Percentiles rank a stretch among this genome's conserved stretches.
These are phyloP conservation scores for Greenwoodochromis staneri DNA, from an alignment of 2,113 vertebrate genomes.

Conservation along the genomic window DNA sequence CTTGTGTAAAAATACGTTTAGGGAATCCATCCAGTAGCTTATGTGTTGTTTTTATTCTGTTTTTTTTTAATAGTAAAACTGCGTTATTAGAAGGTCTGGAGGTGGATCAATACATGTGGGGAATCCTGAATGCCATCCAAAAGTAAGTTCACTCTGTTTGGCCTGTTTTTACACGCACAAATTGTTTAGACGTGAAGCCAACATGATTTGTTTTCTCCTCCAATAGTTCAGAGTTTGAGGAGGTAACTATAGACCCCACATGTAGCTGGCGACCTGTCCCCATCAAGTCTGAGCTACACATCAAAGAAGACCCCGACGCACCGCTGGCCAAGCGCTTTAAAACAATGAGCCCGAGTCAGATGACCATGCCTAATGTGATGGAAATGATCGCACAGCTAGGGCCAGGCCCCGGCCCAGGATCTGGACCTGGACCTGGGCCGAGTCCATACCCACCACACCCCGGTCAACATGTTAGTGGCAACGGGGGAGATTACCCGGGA, in stretches of 20 bases:
- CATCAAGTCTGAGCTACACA: slow-evolving; percentile 97
- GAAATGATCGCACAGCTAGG: slow-evolving; percentile 98
- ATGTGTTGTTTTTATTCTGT: neutral
- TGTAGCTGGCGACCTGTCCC: slow-evolving; percentile 98
- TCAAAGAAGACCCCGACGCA: slow-evolving; percentile 97
- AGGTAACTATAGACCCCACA: slow-evolving; percentile 97
- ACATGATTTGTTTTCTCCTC: neutral
- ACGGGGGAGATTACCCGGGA: slow-evolving; percentile 83
- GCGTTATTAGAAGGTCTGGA: slow-evolving; percentile 96
- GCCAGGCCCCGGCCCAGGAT: slow-evolving; percentile 87
- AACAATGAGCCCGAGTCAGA: slow-evolving; percentile 99
- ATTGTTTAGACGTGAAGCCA: neutral
- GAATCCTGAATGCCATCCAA: slow-evolving; percentile 97
- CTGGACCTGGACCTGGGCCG: slow-evolving; percentile 82
- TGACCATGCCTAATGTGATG: slow-evolving; percentile 99
- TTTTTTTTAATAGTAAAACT: slow-evolving; percentile 84
- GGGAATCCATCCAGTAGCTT: neutral
- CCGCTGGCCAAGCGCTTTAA: slow-evolving; percentile 97
- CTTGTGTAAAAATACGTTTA: neutral
- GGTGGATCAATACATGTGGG: slow-evolving; percentile 99
- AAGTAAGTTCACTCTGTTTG: slow-evolving; percentile 79
- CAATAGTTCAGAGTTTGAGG: slow-evolving; percentile 94
- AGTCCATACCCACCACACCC: slow-evolving; percentile 87
- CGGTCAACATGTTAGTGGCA: slow-evolving; percentile 80
- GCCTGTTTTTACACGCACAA: neutral